Evolutionary conservation across 2,888 invertebrate species (phyloP).

Genomic region (Drosophila tripunctata): DNA sequence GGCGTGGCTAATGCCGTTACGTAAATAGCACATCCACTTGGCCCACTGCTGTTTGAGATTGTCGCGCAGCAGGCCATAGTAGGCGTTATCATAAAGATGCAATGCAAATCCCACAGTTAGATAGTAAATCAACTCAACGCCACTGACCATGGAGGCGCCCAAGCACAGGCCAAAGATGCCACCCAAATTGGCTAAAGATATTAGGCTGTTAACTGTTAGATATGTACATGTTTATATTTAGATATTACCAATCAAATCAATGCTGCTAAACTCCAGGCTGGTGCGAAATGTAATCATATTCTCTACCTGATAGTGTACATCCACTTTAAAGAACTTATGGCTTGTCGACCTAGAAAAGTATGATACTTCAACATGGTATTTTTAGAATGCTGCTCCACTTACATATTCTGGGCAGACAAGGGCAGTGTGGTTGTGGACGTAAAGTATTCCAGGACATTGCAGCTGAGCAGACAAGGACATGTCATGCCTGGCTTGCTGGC

Average conservation of each 20-base stretch:
- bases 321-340: slow-evolving; percentile 73
- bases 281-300: slow-evolving; percentile 84
- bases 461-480: slow-evolving; percentile 81
- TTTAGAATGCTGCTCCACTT: slow-evolving; percentile 1
- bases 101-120: slow-evolving; percentile 77
- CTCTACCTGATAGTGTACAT: slow-evolving; percentile 84
- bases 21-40: slow-evolving; percentile 38
- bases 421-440: slow-evolving; percentile 70
- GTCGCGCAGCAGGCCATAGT: slow-evolving; percentile 44
- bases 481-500: slow-evolving; percentile 79
- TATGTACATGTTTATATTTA: not conserved
- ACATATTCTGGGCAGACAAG: slow-evolving; percentile 40
- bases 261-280: slow-evolving; percentile 83
- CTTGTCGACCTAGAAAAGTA: slow-evolving; percentile 15
- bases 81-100: slow-evolving; percentile 74
- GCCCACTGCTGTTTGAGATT: slow-evolving; percentile 33
- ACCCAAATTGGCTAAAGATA: slow-evolving; percentile 83
- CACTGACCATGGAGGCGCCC: slow-evolving; percentile 85
- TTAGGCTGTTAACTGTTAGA: not conserved
- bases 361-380: no score
- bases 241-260: slow-evolving; percentile 84
- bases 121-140: slow-evolving; percentile 84
- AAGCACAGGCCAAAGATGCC: slow-evolving; percentile 85
- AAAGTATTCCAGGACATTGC: slow-evolving; percentile 77
- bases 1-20: slow-evolving; percentile 40